Evolutionary conservation across 2,888 invertebrate species (phyloP).

Genomic region (Drosophila pullipes): DNA sequence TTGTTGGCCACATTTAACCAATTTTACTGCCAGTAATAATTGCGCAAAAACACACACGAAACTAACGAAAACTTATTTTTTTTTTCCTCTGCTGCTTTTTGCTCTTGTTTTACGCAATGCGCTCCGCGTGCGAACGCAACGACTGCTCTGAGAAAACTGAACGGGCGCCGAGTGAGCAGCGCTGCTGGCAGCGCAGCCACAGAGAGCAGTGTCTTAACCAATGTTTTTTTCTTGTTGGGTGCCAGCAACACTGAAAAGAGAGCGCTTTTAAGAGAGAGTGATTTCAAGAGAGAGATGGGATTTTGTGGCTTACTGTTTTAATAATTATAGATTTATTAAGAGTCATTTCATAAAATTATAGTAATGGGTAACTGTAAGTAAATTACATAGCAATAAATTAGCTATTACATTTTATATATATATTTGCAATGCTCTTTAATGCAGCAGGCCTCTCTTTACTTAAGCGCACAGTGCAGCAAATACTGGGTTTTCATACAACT

Average conservation of each 20-base stretch:
- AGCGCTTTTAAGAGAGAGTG: not conserved
- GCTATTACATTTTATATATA: not conserved
- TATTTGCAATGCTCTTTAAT: slow-evolving; percentile 22
- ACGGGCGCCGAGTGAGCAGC: slow-evolving; percentile 12
- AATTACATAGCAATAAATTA: not conserved
- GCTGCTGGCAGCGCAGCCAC: slow-evolving; percentile 7
- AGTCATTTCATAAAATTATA: no score
- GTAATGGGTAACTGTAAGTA: no score
- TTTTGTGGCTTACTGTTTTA: not conserved
- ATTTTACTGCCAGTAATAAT: slow-evolving; percentile 37
- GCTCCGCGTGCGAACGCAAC: slow-evolving; percentile 48
- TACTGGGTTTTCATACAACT: slow-evolving; percentile 40
- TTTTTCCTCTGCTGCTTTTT: not conserved
- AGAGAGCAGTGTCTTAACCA: not conserved
- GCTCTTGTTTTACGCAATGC: slow-evolving; percentile 27
- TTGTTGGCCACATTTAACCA: slow-evolving; percentile 48
- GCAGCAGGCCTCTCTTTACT: slow-evolving; percentile 21
- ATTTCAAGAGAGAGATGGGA: not conserved
- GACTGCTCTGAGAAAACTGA: slow-evolving; percentile 45
- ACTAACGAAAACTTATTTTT: slow-evolving; percentile 18
- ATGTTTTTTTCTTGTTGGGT: not conserved
- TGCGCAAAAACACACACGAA: slow-evolving; percentile 37
- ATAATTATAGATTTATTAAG: not conserved
- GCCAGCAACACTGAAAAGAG: not conserved
- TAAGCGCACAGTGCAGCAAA: slow-evolving; percentile 17